phyloP scores from a whole-genome alignment of 2,888 invertebrate genomes.

The Papilio elwesi region DNA sequence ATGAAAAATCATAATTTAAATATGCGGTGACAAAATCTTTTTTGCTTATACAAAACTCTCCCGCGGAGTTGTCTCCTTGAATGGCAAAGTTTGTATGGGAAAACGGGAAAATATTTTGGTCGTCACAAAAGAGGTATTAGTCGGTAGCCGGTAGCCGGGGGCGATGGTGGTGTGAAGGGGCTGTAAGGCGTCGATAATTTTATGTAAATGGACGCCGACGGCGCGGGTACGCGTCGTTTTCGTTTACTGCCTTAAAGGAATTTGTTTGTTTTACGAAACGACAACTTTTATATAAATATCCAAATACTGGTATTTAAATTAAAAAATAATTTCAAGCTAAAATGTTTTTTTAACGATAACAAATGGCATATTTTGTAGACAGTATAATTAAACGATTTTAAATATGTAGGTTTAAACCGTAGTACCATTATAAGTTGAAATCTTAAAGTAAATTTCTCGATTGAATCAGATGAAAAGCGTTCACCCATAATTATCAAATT shows the following conservation, averaged over 20 bases:
- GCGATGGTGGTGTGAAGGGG: conserved; percentile 13
- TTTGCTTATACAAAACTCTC: conserved; percentile 50
- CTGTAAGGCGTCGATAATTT: conserved; percentile 53
- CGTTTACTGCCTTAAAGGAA: conserved; percentile 58
- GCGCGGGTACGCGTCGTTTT: conserved; percentile 48
- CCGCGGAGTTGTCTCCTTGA: conserved; percentile 60
- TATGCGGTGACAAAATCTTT: conserved; percentile 45
- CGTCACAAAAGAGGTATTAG: conserved; percentile 80
- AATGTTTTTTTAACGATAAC: too few relatives aligned
- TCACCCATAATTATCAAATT: too few relatives aligned
- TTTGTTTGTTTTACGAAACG: conserved; percentile 72
- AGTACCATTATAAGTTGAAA: too few relatives aligned
- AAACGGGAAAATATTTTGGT: conserved; percentile 83
- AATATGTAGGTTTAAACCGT: too few relatives aligned
- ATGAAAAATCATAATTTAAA: not conserved
- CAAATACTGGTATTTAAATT: conserved; percentile 65
- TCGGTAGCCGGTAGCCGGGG: conserved; percentile 44
- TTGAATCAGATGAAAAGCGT: too few relatives aligned
- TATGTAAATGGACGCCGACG: conserved; percentile 70
- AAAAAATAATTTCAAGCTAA: not conserved
- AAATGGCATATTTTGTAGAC: too few relatives aligned
- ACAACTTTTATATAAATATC: conserved; percentile 49
- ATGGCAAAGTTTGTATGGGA: conserved; percentile 80
- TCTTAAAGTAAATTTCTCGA: too few relatives aligned
- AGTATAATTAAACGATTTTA: too few relatives aligned